A percentile compares a stretch with the other conserved stretches of the same genome.
phyloP scores from a whole-genome alignment of 2,888 invertebrate species.

The Cordilura impudica region DNA sequence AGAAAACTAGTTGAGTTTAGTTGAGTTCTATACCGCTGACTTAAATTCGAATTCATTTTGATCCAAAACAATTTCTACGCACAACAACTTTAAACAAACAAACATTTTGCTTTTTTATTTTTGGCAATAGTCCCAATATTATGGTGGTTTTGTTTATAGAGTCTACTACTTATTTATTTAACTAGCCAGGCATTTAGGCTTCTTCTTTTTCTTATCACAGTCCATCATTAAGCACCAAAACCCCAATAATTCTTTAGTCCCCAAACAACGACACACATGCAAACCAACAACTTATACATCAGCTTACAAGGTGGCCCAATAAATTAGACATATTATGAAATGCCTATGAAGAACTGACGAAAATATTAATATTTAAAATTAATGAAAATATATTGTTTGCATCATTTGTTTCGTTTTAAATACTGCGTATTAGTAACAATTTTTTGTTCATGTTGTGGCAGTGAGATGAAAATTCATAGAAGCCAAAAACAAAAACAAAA shows the following conservation, averaged over 20 bases:
- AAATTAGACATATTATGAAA: conserved; percentile 29
- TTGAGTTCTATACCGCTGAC: not conserved
- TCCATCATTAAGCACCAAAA: not conserved
- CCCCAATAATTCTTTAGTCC: not conserved
- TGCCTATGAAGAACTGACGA: conserved; percentile 4
- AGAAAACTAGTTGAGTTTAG: conserved; percentile 9
- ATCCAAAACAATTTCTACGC: conserved; percentile 4
- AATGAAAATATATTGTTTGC: not conserved
- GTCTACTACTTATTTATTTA: not conserved
- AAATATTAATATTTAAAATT: conserved; percentile 4
- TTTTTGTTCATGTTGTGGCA: not conserved
- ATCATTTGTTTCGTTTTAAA: not conserved
- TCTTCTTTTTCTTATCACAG: not conserved
- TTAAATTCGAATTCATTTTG: not conserved
- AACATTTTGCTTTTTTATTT: not conserved
- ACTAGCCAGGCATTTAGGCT: conserved; percentile 10
- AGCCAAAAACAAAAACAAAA: no score
- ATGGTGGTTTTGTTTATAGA: not conserved
- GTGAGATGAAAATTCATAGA: not conserved
- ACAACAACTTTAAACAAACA: not conserved
- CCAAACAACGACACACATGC: not conserved
- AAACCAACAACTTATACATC: conserved; percentile 22
- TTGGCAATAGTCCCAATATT: conserved; percentile 31
- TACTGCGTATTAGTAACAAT: not conserved
- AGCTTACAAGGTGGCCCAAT: conserved; percentile 43